phyloP scores from a whole-genome alignment of 2,888 invertebrate species.

The Cantharis lateralis region DNA sequence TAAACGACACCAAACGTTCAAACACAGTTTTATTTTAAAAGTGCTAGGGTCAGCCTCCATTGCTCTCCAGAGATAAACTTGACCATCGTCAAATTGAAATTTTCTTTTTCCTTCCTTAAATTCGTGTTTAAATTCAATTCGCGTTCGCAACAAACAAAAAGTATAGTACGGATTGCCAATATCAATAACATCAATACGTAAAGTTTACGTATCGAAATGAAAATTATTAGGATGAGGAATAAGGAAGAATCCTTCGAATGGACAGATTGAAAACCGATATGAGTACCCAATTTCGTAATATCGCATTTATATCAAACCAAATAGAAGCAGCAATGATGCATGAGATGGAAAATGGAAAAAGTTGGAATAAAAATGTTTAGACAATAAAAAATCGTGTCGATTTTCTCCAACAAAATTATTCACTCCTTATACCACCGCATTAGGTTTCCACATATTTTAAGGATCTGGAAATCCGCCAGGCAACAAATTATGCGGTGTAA shows the following conservation, averaged over 20 bases:
- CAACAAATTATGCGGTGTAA: constrained; percentile 13
- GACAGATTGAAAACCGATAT: constrained; percentile 16
- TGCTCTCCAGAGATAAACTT: constrained; percentile 29
- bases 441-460: constrained; percentile 13
- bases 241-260: background rate
- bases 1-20: constrained; percentile 9
- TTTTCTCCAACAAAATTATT: background rate
- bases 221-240: constrained; percentile 11
- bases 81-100: constrained; percentile 35
- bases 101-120: constrained; percentile 19
- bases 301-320: constrained; percentile 21
- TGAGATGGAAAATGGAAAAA: constrained; percentile 4
- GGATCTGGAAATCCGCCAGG: constrained; percentile 15
- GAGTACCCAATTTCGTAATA: constrained; percentile 14
- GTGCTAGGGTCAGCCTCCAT: constrained; percentile 31
- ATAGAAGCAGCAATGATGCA: constrained; percentile 16
- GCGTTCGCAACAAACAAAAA: constrained; percentile 11
- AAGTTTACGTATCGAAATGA: constrained; percentile 6
- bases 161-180: background rate
- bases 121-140: constrained; percentile 4
- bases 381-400: background rate
- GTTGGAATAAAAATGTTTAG: background rate
- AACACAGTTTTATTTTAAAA: constrained; percentile 30
- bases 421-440: background rate
- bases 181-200: background rate